A percentile compares a stretch with the other conserved stretches of the same genome.
Conservation (phyloP, 2,113 vertebrate genomes). For the Indicator indicator region DNA sequence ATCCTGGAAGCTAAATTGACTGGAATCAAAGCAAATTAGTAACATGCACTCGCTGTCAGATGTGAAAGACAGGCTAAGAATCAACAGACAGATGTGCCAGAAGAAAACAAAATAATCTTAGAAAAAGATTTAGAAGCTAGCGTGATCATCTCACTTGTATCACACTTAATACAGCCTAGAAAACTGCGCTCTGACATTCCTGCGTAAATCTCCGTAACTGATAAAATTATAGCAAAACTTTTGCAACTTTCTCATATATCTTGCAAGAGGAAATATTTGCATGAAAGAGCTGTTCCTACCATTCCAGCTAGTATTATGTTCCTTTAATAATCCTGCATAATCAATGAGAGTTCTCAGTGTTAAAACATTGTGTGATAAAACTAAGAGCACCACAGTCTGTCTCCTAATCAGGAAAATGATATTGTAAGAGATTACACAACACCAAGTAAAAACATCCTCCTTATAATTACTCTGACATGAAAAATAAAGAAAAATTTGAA, state of each 20-base stretch:
- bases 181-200: background rate
- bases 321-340: constrained; percentile 20
- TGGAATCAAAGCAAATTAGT: background rate
- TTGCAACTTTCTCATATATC: background rate
- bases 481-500: constrained; percentile 45
- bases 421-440: constrained; percentile 6
- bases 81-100: background rate
- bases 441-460: background rate
- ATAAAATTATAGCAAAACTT: background rate
- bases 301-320: background rate
- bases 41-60: background rate
- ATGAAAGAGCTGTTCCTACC: constrained; percentile 4
- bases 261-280: constrained; percentile 23
- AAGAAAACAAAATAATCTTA: background rate
- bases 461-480: background rate
- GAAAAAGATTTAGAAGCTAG: background rate
- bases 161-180: background rate
- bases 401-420: background rate
- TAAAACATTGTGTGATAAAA: background rate
- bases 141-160: background rate
- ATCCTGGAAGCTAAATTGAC: background rate
- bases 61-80: background rate
- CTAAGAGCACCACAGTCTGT: background rate
- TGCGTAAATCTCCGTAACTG: background rate
- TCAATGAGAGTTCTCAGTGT: background rate